A percentile compares a stretch with the other conserved stretches of the same genome.
Conservation (phyloP, 37 sponge, comb jelly and placozoan species). For the Ephydatia muelleri region DNA sequence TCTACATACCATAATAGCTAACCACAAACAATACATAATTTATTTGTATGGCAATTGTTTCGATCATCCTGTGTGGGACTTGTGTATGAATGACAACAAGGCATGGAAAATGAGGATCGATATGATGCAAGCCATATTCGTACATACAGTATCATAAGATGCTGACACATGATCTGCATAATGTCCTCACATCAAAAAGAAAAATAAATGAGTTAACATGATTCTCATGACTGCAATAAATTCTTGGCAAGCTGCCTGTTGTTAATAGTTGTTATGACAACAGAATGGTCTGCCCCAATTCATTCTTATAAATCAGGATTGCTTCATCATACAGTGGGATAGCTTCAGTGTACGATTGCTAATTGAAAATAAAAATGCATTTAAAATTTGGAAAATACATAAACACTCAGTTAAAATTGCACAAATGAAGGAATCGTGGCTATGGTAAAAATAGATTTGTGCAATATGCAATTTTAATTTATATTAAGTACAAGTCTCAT, state of each 20-base stretch:
- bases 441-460: not conserved
- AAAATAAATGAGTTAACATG: too few species aligned
- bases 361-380: not conserved
- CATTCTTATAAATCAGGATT: slow-evolving; percentile 27
- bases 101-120: too few species aligned
- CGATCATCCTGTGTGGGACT: too few species aligned
- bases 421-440: slow-evolving; percentile 1
- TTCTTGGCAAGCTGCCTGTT: slow-evolving; percentile 34
- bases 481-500: too few species aligned
- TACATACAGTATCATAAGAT: too few species aligned
- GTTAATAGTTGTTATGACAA: slow-evolving; percentile 4
- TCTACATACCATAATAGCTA: too few species aligned
- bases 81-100: too few species aligned
- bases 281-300: slow-evolving; percentile 13
- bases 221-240: not conserved
- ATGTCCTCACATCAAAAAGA: not conserved
- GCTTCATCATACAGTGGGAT: slow-evolving; percentile 30
- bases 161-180: too few species aligned
- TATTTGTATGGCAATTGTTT: too few species aligned
- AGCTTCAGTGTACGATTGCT: slow-evolving; percentile 20
- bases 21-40: too few species aligned
- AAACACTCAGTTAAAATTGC: not conserved
- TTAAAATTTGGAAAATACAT: not conserved
- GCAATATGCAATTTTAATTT: not conserved
- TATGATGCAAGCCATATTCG: too few species aligned